A percentile compares a stretch with the other conserved stretches of the same genome.
Evolutionary conservation across 2,797 vertebrate species (phyloP).

Genomic region (Myoxocephalus aenaeus): DNA sequence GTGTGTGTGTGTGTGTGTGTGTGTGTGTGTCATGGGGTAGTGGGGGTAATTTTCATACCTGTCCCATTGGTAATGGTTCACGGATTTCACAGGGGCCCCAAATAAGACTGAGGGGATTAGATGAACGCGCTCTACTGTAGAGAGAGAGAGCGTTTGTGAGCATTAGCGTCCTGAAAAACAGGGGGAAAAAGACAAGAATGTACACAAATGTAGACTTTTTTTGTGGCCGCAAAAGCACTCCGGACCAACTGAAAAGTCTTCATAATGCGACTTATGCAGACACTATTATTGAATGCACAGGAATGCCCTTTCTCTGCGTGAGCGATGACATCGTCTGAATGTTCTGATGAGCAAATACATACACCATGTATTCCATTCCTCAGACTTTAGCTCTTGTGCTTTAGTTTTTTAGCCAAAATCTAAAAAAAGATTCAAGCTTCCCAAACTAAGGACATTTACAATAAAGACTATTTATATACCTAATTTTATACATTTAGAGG

Average conservation of each 20-base stretch:
- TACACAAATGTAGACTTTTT: conserved; percentile 1
- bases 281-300: background rate
- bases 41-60: conserved; percentile 79
- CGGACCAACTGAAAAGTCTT: background rate
- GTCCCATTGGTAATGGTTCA: conserved; percentile 71
- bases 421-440: no score
- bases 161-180: background rate
- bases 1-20: no score
- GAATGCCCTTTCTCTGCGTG: no score
- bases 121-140: conserved; percentile 35
- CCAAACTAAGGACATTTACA: background rate
- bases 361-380: background rate
- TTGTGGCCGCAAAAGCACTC: background rate
- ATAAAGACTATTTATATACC: background rate
- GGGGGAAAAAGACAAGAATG: background rate
- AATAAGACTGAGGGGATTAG: conserved; percentile 66
- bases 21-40: conserved; percentile 30
- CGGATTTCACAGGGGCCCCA: conserved; percentile 67
- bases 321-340: background rate
- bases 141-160: background rate
- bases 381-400: no score
- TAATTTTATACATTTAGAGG: background rate
- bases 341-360: background rate
- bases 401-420: no score
- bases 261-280: background rate